Conservation (phyloP, 2,113 vertebrate genomes). For the Leptocoma aspasia region DNA sequence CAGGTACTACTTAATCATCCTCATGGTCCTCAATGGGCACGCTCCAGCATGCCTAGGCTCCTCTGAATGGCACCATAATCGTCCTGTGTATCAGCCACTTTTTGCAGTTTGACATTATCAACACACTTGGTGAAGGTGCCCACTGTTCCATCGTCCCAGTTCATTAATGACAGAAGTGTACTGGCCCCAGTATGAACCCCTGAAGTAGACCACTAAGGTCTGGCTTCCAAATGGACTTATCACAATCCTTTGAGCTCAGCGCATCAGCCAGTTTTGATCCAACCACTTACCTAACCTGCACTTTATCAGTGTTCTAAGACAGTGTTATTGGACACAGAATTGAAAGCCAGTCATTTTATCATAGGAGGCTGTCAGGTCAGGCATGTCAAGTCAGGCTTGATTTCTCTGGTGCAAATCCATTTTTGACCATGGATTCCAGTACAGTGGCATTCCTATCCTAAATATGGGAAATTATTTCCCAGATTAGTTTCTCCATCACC, state of each 20-base stretch:
- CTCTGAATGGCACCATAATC: not conserved
- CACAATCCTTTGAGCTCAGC: not conserved
- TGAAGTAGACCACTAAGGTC: not conserved
- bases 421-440: not conserved
- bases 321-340: not conserved
- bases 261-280: not conserved
- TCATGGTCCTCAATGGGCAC: not conserved
- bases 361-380: not conserved
- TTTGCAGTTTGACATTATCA: not conserved
- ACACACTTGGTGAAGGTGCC: not conserved
- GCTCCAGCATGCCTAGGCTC: not conserved
- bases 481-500: not conserved
- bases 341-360: not conserved
- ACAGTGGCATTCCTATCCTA: not conserved
- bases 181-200: not conserved
- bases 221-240: not conserved
- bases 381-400: not conserved
- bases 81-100: not conserved
- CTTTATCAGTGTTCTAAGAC: not conserved
- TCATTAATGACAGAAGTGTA: not conserved
- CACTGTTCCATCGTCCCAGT: not conserved
- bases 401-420: not conserved
- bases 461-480: not conserved
- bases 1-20: not conserved
- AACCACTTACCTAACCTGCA: not conserved